Evolutionary conservation across 2,797 vertebrate genomes (phyloP).

Genomic region (Lacerta agilis): DNA sequence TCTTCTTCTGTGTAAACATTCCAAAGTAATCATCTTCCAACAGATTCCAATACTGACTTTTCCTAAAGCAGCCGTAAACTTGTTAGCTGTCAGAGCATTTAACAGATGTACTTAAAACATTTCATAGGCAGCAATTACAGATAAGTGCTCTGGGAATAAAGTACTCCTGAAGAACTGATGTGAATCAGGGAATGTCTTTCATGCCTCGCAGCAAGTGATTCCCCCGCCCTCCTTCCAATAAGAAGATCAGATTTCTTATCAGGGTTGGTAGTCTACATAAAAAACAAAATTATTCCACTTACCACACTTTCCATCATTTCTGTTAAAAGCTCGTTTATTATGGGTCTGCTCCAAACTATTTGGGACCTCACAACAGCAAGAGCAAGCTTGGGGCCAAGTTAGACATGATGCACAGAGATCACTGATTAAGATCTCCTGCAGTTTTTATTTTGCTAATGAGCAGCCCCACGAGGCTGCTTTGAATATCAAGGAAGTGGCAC

Average conservation of each 20-base stretch:
- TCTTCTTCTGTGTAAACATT: constrained; percentile 48
- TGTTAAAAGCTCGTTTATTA: constrained; percentile 15
- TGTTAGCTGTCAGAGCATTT: constrained; percentile 63
- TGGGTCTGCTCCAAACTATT: background rate
- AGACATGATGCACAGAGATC: background rate
- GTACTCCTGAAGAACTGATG: constrained; percentile 53
- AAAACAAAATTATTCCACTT: background rate
- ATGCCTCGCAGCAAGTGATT: constrained; percentile 50
- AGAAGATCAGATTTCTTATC: constrained; percentile 64
- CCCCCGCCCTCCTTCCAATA: background rate
- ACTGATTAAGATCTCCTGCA: background rate
- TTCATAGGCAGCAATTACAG: constrained; percentile 61
- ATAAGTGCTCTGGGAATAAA: constrained; percentile 60
- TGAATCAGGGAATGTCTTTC: constrained; percentile 55
- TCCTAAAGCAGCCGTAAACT: constrained; percentile 60
- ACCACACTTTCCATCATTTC: constrained; percentile 12
- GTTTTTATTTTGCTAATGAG: background rate
- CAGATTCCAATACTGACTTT: constrained; percentile 47
- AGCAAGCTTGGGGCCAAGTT: background rate
- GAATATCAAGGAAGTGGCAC: background rate
- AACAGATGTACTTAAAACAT: constrained; percentile 62
- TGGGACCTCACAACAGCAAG: background rate
- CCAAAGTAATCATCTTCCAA: constrained; percentile 58
- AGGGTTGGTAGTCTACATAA: constrained; percentile 31
- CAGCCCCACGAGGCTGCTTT: background rate